Conservation (phyloP, 2,888 invertebrate genomes). For the Chorisops tibialis region DNA sequence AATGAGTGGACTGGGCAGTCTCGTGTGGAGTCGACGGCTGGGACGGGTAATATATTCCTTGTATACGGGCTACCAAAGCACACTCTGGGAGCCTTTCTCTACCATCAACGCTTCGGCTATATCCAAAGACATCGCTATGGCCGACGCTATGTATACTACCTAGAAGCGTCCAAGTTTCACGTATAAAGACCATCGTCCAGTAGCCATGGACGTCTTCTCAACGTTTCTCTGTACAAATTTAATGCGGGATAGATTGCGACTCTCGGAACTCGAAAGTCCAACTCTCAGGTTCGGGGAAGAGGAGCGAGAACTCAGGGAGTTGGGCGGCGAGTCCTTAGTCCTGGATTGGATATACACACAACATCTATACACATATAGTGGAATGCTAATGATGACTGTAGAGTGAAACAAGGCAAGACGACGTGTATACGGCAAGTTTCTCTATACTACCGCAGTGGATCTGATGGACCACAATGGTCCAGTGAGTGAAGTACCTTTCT, state of each 20-base stretch:
- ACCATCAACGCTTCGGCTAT: constrained; percentile 26
- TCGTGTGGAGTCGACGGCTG: background rate
- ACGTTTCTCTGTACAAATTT: constrained; percentile 28
- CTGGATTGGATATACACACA: constrained; percentile 3
- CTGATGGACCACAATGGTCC: constrained; percentile 30
- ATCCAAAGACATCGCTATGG: constrained; percentile 23
- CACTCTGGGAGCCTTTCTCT: constrained; percentile 22
- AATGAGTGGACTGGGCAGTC: constrained; percentile 26
- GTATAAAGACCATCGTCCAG: constrained; percentile 26
- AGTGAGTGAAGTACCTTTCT: background rate
- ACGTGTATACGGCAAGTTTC: background rate
- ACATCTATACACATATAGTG: constrained; percentile 2
- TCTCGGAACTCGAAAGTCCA: background rate
- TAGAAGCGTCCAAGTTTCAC: constrained; percentile 1
- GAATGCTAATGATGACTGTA: constrained; percentile 32
- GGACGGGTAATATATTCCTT: constrained; percentile 31
- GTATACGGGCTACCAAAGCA: constrained; percentile 26
- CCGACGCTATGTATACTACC: background rate
- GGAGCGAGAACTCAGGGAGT: too few relatives aligned
- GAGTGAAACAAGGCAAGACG: constrained; percentile 29
- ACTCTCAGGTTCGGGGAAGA: background rate
- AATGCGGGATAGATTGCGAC: constrained; percentile 27
- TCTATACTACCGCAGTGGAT: constrained; percentile 27
- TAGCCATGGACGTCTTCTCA: constrained; percentile 28
- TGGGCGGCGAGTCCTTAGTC: constrained; percentile 13